phyloP scores from a whole-genome alignment of 2,888 invertebrate genomes.

The Cryptocephalus primarius region DNA sequence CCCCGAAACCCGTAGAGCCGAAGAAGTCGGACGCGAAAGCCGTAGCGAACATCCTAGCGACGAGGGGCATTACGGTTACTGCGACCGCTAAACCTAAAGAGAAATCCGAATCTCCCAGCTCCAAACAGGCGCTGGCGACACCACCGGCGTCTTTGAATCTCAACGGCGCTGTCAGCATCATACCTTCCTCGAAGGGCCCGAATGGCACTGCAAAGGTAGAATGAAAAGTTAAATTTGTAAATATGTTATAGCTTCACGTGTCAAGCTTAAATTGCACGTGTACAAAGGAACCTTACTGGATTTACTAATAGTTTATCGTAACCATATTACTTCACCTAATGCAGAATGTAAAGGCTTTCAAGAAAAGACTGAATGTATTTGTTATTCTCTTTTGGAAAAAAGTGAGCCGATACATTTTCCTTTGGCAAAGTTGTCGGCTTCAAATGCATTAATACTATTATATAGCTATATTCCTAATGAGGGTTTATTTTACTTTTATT shows the following conservation, averaged over 20 bases:
- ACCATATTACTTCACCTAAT: no score
- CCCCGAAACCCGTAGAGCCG: conserved; percentile 28
- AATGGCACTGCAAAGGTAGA: conserved; percentile 16
- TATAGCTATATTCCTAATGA: no score
- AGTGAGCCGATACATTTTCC: no score
- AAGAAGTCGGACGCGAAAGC: conserved; percentile 62
- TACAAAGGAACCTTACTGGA: background rate
- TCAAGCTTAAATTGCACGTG: background rate
- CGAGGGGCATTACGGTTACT: conserved; percentile 67
- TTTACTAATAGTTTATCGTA: no score
- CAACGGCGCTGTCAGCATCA: conserved; percentile 51
- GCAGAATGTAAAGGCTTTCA: no score
- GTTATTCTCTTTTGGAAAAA: no score
- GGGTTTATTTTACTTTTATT: no score
- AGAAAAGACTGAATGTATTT: no score
- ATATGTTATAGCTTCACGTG: background rate
- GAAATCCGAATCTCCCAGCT: conserved; percentile 14
- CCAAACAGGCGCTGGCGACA: conserved; percentile 38
- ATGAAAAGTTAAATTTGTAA: background rate
- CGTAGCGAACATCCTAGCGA: conserved; percentile 66
- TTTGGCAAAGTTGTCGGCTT: no score
- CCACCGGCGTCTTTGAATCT: conserved; percentile 45
- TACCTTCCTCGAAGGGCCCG: conserved; percentile 37
- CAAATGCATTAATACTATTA: no score
- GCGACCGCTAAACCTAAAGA: conserved; percentile 44